These are phyloP conservation scores for Catocala nupta DNA, from an alignment of 2,888 invertebrate genomes.

Conservation along the genomic window DNA sequence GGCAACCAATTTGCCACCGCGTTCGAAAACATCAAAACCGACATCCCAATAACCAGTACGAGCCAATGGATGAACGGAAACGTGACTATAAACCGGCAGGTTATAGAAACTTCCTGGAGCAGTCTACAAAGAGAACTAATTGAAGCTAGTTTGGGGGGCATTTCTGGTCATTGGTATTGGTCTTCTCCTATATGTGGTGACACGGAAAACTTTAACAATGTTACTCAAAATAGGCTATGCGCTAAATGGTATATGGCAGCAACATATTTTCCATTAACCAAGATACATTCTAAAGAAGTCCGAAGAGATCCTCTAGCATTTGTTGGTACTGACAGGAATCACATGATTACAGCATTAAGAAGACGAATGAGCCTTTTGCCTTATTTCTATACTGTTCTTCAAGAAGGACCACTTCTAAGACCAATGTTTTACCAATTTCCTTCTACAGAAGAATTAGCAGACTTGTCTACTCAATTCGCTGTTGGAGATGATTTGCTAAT, in stretches of 20 bases:
- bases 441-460: constrained; percentile 72
- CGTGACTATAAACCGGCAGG: constrained; percentile 78
- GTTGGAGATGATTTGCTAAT: constrained; percentile 88
- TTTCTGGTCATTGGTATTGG: constrained; percentile 83
- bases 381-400: constrained; percentile 86
- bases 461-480: constrained; percentile 87
- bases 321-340: constrained; percentile 70
- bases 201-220: constrained; percentile 71
- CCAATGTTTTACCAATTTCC: constrained; percentile 90
- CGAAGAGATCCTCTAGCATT: constrained; percentile 81
- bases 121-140: constrained; percentile 84
- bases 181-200: constrained; percentile 88
- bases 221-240: constrained; percentile 83
- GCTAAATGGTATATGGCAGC: constrained; percentile 90
- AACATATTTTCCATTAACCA: constrained; percentile 88
- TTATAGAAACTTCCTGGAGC: constrained; percentile 87
- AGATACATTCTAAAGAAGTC: constrained; percentile 77
- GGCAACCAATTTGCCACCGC: constrained; percentile 80
- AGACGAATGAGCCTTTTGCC: constrained; percentile 85
- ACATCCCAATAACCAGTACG: constrained; percentile 60
- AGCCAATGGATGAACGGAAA: constrained; percentile 72
- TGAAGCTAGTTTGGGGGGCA: constrained; percentile 81
- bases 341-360: constrained; percentile 78
- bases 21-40: constrained; percentile 56
- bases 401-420: constrained; percentile 85